Evolutionary conservation across 2,797 vertebrate species (phyloP).

Genomic region (Echeneis naucrates): DNA sequence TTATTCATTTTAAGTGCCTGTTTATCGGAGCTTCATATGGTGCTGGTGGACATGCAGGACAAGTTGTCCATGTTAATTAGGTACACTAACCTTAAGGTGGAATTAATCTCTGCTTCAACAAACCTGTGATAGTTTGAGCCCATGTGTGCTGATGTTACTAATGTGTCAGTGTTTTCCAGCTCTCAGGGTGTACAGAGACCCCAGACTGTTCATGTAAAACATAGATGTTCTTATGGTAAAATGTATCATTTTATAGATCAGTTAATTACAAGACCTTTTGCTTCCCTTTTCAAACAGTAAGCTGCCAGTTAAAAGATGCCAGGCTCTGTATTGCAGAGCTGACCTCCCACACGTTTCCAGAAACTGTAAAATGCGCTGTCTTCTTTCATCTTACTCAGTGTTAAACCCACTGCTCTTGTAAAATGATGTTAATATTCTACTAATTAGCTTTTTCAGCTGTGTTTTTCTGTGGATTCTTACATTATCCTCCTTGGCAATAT

Average conservation of each 20-base stretch:
- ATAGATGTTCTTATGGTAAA: no score
- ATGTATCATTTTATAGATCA: not conserved
- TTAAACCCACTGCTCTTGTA: not conserved
- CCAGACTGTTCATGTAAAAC: not conserved
- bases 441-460: not conserved
- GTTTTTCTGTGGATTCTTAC: not conserved
- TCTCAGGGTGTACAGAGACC: not conserved
- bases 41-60: not conserved
- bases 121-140: not conserved
- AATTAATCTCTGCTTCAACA: slow-evolving; percentile 22
- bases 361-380: not conserved
- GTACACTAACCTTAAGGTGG: slow-evolving; percentile 20
- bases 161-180: not conserved
- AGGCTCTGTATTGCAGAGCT: not conserved
- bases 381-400: not conserved
- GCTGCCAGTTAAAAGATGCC: not conserved
- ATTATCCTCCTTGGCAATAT: slow-evolving; percentile 6
- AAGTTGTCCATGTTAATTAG: slow-evolving; percentile 17
- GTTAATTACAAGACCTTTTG: not conserved
- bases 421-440: not conserved
- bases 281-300: not conserved
- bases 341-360: not conserved
- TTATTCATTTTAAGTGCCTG: not conserved
- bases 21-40: slow-evolving; percentile 18
- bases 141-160: not conserved